phyloP scores from a whole-genome alignment of 1,140 invertebrate species.

The Matsumurasca onukii region DNA sequence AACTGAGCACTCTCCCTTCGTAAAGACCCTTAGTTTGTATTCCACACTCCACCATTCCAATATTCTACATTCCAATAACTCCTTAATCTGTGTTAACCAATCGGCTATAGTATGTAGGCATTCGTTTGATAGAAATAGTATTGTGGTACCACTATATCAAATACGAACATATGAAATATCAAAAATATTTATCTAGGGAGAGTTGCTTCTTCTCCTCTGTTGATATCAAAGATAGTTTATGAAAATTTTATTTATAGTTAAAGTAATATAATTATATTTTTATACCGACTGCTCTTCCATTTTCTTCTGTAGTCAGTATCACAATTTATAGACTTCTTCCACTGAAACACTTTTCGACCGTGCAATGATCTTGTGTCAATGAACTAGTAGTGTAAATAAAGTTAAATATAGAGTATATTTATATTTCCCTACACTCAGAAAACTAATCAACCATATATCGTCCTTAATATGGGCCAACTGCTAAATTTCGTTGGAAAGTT shows the following conservation, averaged over 20 bases:
- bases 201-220: conserved; percentile 19
- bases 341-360: too few species aligned
- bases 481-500: too few species aligned
- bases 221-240: conserved; percentile 10
- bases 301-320: too few species aligned
- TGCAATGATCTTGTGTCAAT: too few species aligned
- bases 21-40: neutral
- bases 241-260: conserved; percentile 18
- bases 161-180: conserved; percentile 15
- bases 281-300: conserved; percentile 22
- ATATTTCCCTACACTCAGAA: too few species aligned
- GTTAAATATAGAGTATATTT: too few species aligned
- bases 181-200: conserved; percentile 14
- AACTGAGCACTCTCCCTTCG: neutral
- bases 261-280: conserved; percentile 22
- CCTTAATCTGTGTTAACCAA: neutral
- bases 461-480: too few species aligned
- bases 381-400: too few species aligned
- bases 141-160: neutral
- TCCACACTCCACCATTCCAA: neutral
- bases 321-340: too few species aligned
- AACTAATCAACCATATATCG: too few species aligned
- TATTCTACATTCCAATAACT: neutral
- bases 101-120: neutral
- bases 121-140: conserved; percentile 2